phyloP scores from a whole-genome alignment of 2,113 vertebrate genomes.

The Tapirus terrestris region DNA sequence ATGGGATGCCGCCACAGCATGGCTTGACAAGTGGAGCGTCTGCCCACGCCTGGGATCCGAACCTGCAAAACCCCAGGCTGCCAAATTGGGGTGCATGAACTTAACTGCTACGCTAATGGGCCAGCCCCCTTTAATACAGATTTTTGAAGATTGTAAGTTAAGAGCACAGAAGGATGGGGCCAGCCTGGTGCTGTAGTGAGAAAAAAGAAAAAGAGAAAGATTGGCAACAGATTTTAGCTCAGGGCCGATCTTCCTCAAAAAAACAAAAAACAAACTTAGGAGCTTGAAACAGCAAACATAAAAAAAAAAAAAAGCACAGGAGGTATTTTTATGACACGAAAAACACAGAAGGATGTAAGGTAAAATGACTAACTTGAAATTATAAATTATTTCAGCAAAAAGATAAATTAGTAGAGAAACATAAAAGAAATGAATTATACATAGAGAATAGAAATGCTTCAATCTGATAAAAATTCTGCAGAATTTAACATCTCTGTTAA shows the following conservation, averaged over 20 bases:
- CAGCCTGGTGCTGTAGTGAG: too few relatives aligned
- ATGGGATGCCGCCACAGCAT: too few relatives aligned
- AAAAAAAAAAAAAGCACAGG: not conserved
- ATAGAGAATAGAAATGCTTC: not conserved
- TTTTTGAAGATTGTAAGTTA: not conserved
- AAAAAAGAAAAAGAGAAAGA: too few relatives aligned
- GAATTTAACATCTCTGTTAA: conserved; percentile 21
- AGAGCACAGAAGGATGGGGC: not conserved
- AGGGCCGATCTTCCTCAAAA: too few relatives aligned
- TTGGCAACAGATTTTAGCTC: too few relatives aligned
- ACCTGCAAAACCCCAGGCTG: too few relatives aligned
- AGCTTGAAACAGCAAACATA: too few relatives aligned
- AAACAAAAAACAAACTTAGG: too few relatives aligned
- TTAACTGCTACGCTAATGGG: too few relatives aligned
- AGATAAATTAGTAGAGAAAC: conserved; percentile 29
- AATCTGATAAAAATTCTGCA: not conserved
- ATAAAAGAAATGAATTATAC: not conserved
- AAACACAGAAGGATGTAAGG: not conserved
- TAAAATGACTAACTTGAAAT: not conserved
- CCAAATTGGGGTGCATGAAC: too few relatives aligned
- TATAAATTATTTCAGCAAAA: conserved; percentile 44
- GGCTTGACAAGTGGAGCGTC: too few relatives aligned
- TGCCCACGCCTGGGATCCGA: too few relatives aligned
- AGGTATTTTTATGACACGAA: conserved; percentile 23
- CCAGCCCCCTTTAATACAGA: not conserved